A percentile compares a stretch with the other conserved stretches of the same genome.
phyloP scores from a whole-genome alignment of 2,888 invertebrate species.

The Halictus ligatus region DNA sequence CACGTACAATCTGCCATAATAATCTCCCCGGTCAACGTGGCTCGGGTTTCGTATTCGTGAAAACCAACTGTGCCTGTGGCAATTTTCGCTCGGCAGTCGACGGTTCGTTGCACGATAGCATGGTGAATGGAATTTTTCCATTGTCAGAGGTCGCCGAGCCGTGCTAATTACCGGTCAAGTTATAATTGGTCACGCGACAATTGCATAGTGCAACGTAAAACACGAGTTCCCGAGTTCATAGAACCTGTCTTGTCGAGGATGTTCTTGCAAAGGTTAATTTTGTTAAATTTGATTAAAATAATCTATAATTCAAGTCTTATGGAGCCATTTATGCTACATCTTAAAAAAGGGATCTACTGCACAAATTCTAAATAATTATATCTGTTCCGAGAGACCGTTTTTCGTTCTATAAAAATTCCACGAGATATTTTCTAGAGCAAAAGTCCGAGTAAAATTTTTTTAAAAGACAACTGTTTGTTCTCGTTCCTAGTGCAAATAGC shows the following conservation, averaged over 20 bases:
- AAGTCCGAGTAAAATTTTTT: background rate
- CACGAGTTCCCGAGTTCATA: background rate
- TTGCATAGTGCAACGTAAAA: background rate
- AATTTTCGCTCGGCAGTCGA: too few relatives aligned
- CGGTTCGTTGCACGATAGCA: background rate
- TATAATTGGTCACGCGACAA: background rate
- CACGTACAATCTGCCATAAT: slow-evolving; percentile 4
- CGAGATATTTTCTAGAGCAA: background rate
- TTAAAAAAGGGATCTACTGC: background rate
- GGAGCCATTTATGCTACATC: too few relatives aligned
- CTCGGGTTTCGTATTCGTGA: background rate
- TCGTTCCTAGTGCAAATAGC: background rate
- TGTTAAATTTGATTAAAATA: background rate
- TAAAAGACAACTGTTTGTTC: background rate
- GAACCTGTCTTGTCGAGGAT: background rate
- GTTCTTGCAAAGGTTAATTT: background rate
- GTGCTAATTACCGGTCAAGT: slow-evolving; percentile 3
- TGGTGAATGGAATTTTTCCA: slow-evolving; percentile 1
- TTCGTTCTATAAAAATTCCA: background rate
- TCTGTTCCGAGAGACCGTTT: background rate
- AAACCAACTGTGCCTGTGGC: background rate
- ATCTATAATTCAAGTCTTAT: background rate
- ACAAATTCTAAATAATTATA: background rate
- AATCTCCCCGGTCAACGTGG: background rate
- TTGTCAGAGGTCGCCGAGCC: background rate